Percentiles rank a stretch among this genome's conserved stretches.
These are phyloP conservation scores for Beroe forskalii DNA, from an alignment of 37 sponge, comb jelly and placozoan species.

Conservation along the genomic window DNA sequence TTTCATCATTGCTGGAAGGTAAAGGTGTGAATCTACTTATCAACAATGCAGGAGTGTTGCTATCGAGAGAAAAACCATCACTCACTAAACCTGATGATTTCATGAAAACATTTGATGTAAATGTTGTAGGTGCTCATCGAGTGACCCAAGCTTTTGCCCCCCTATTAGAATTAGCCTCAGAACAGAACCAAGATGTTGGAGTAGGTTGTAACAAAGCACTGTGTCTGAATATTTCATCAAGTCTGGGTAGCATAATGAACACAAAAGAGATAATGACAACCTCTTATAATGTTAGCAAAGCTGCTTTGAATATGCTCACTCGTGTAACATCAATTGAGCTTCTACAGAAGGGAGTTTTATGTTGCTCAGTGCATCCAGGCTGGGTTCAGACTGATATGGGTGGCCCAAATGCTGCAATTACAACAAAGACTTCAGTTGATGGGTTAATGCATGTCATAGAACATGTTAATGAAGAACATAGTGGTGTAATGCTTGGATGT, in stretches of 20 bases:
- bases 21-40: constrained; percentile 35
- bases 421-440: background rate
- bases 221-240: constrained; percentile 4
- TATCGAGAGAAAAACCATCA: background rate
- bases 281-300: constrained; percentile 27
- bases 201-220: background rate
- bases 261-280: background rate
- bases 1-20: background rate
- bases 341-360: background rate
- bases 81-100: background rate
- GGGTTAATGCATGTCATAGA: constrained; percentile 1
- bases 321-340: background rate
- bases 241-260: background rate
- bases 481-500: background rate
- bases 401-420: constrained; percentile 5
- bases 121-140: constrained; percentile 20
- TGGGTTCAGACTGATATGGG: constrained; percentile 62
- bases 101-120: background rate
- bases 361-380: constrained; percentile 25
- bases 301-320: constrained; percentile 56
- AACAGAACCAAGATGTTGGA: background rate
- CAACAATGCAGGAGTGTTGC: constrained; percentile 31
- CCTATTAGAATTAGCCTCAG: background rate
- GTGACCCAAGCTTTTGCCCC: background rate
- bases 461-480: background rate